Evolutionary conservation across 2,888 invertebrate genomes (phyloP).

Genomic region (Drosophila tanythrix): DNA sequence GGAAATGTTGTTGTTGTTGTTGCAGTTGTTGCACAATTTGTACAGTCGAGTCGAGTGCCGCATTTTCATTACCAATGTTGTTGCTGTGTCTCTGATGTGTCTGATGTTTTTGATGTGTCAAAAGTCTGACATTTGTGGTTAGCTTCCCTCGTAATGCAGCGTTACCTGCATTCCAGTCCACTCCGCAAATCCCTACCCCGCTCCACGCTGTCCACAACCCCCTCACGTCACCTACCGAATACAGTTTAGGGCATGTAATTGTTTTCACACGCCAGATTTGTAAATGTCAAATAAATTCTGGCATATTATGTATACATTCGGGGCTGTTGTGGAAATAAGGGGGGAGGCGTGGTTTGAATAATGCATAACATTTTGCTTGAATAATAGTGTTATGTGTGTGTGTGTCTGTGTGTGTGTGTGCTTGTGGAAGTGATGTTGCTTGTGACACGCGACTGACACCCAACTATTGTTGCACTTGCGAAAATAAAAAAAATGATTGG

Average conservation of each 20-base stretch:
- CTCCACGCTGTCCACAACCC: neutral
- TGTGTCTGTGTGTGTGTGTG: constrained; percentile 8
- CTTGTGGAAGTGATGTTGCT: constrained; percentile 39
- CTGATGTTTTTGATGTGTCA: constrained; percentile 20
- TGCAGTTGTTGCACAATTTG: constrained; percentile 27
- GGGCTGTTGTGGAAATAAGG: neutral
- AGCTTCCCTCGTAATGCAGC: constrained; percentile 23
- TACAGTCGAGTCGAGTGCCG: constrained; percentile 37
- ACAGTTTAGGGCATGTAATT: constrained; percentile 59
- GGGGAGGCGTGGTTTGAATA: constrained; percentile 14
- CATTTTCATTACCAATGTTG: constrained; percentile 50
- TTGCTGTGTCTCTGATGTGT: constrained; percentile 18
- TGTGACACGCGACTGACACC: constrained; percentile 64
- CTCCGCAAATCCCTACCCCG: neutral
- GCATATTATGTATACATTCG: constrained; percentile 57
- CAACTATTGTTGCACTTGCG: constrained; percentile 33
- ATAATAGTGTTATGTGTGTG: neutral
- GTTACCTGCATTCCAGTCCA: neutral
- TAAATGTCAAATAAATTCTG: constrained; percentile 70
- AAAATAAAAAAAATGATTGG: constrained; percentile 12
- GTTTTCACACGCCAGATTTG: constrained; percentile 76
- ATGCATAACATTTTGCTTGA: constrained; percentile 37
- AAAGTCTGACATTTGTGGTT: constrained; percentile 35
- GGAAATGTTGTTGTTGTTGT: constrained; percentile 3
- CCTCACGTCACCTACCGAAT: neutral